These are phyloP conservation scores for Tanypteryx hageni DNA, from an alignment of 2,888 invertebrate species.

Conservation along the genomic window DNA sequence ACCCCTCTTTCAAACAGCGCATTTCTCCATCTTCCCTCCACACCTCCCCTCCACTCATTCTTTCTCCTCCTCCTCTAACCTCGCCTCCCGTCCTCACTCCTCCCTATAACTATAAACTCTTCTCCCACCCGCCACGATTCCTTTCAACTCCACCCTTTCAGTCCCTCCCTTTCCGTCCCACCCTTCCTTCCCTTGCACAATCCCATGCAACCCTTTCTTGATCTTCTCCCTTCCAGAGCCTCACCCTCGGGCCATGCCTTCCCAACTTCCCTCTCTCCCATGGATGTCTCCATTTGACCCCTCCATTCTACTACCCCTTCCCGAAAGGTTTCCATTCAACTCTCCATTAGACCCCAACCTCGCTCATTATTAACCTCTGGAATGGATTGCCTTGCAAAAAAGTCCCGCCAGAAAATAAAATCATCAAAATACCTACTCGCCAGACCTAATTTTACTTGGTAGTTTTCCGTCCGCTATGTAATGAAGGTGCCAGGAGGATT, in stretches of 20 bases:
- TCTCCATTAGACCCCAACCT: background rate
- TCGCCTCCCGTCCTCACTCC: conserved; percentile 51
- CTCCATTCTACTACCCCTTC: background rate
- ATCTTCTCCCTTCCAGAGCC: background rate
- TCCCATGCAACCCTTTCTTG: background rate
- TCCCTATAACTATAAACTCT: conserved; percentile 66
- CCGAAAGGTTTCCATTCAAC: background rate
- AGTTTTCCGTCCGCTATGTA: background rate
- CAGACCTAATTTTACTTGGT: background rate
- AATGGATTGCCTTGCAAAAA: background rate
- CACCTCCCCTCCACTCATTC: conserved; percentile 65
- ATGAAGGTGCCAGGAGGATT: background rate
- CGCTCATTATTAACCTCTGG: background rate
- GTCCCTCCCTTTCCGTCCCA: conserved; percentile 12
- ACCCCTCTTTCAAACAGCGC: conserved; percentile 68
- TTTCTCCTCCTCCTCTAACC: conserved; percentile 65
- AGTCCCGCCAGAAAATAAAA: background rate
- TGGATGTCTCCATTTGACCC: background rate
- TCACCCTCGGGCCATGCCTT: background rate
- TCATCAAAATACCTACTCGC: background rate
- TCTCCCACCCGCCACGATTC: conserved; percentile 64
- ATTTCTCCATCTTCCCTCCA: conserved; percentile 65
- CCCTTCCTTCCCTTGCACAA: background rate
- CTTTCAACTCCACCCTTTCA: conserved; percentile 31
- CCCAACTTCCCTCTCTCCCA: background rate